Base-by-base conservation (phyloP, 1,140 invertebrate genomes). In the Centruroides vittatus region DNA sequence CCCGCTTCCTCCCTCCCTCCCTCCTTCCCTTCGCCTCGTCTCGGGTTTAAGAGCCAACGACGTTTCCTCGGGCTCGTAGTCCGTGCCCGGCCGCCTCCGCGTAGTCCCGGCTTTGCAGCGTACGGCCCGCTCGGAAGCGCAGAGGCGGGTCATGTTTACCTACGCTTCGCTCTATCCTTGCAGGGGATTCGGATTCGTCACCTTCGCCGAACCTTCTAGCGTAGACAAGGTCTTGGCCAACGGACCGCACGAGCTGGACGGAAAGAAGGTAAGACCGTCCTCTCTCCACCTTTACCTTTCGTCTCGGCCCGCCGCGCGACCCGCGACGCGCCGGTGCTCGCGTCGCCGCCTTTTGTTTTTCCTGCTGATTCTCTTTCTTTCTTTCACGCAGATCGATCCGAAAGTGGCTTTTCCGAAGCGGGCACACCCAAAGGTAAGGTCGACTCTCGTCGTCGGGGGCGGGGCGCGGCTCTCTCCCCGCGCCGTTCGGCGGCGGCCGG, bases 381-480 rank as follows among this genome's bases (percentile, higher is more conserved):
- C 49, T 60, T 41, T 41, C 35, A 61, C 67, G 47, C 86, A 96
- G 93, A 97, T 99, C 81, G 95, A 99, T 78, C 95, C 95, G 70
- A 99, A 99, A 86, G 92, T 98, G 78, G 95, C 95, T 75, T 98
- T 98, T 81, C 95, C 95, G 67, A 87, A 94, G 80, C 85, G 93
- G 83, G 89, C 91, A 82, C 93, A 96, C 83, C 92, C 92, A 80
- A 96, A 96, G 87, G 91, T 95, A 82, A 87, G 86, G 76, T 65
- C 11, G 8, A 41, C 41, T 41, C 41, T n/a, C 41, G 41, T 5
- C 41, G 41, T 41, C 5, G 41, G 41, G 8, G 41, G 41, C 8
- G 41, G 41, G 41, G 41, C 41, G 8, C 41, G 41, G 41, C 23
- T 23, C 23, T 23, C 23, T 23, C 23, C 23, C 23, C 23, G 23